phyloP scores from a whole-genome alignment of 2,113 vertebrate genomes.

The Equus quagga region DNA sequence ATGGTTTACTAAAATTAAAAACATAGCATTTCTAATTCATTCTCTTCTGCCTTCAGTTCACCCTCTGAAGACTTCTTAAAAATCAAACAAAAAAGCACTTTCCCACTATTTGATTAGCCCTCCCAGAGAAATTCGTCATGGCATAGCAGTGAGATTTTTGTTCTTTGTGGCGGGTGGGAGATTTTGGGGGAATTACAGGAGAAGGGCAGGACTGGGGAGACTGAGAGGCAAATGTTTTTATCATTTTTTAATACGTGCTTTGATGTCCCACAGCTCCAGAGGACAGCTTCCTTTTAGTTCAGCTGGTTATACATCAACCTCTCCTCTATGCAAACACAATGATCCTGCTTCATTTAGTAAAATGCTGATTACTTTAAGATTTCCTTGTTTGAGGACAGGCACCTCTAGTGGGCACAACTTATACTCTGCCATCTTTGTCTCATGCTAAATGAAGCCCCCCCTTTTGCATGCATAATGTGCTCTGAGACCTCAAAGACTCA shows the following conservation, averaged over 20 bases:
- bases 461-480: neutral
- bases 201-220: too few relatives aligned
- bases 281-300: neutral
- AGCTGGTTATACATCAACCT: neutral
- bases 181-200: rapidly evolving
- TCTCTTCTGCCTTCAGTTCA: slow-evolving; percentile 4
- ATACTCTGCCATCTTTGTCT: neutral
- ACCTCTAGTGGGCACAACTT: neutral
- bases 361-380: neutral
- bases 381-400: neutral
- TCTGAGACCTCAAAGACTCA: neutral
- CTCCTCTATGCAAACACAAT: rapidly evolving
- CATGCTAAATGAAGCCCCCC: neutral
- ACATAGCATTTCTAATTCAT: neutral
- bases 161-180: neutral
- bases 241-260: neutral
- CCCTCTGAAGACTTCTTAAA: neutral
- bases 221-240: neutral
- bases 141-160: neutral
- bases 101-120: neutral
- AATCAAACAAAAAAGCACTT: neutral
- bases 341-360: rapidly evolving
- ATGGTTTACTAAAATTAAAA: slow-evolving; percentile 29
- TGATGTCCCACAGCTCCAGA: neutral
- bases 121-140: neutral